Conservation (phyloP, 2,113 vertebrate genomes). For the Suricata suricatta region DNA sequence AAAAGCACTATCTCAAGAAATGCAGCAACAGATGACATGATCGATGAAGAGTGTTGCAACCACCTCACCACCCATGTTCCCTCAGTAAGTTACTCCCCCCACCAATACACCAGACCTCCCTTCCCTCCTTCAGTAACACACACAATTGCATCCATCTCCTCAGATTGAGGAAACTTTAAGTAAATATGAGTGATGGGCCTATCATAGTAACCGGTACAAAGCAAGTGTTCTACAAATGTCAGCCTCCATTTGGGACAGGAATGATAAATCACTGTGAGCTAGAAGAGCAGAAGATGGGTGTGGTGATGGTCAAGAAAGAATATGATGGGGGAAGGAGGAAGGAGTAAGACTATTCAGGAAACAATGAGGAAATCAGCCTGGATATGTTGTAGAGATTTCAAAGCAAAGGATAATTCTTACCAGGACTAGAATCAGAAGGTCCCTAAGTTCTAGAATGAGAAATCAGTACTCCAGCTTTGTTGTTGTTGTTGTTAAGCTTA, state of each 20-base stretch:
- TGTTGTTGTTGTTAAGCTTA: neutral
- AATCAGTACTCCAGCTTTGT: neutral
- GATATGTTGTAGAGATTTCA: neutral
- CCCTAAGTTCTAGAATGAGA: neutral
- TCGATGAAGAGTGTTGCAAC: neutral
- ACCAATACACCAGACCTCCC: neutral
- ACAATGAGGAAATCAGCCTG: neutral
- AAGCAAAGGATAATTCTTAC: neutral
- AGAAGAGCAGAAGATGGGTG: neutral
- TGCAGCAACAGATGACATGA: neutral
- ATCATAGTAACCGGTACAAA: neutral
- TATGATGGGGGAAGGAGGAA: neutral
- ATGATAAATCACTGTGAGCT: neutral
- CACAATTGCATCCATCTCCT: neutral
- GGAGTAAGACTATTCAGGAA: neutral
- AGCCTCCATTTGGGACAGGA: neutral
- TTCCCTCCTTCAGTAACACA: neutral
- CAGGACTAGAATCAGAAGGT: neutral
- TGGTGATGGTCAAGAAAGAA: neutral
- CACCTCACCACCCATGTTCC: neutral
- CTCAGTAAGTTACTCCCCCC: neutral
- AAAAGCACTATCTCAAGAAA: conserved; percentile 1
- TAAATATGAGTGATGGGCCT: neutral
- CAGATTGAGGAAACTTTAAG: neutral
- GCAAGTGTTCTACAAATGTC: neutral